Conservation (phyloP, 1,140 invertebrate genomes). For the Gryllus bimaculatus region DNA sequence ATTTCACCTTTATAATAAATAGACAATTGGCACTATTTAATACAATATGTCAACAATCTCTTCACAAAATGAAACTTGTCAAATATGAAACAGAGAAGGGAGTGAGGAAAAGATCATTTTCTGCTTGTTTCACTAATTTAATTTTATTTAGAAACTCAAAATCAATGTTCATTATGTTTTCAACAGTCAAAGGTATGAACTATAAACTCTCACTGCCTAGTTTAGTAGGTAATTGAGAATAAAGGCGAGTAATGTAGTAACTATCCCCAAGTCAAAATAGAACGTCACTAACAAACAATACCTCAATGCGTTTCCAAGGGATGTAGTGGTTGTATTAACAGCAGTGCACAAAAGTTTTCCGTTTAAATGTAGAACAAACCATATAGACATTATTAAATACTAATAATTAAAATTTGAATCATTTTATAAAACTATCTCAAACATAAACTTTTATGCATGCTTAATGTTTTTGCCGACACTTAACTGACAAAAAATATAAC, state of each 20-base stretch:
- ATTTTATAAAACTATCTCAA: too few species aligned
- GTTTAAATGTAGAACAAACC: too few species aligned
- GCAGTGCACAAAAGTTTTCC: too few species aligned
- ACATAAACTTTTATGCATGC: too few species aligned
- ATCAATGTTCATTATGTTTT: neutral
- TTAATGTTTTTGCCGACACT: too few species aligned
- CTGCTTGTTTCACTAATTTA: neutral
- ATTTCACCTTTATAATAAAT: too few species aligned
- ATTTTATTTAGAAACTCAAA: slow-evolving; percentile 2
- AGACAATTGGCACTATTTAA: too few species aligned
- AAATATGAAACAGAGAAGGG: neutral
- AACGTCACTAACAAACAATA: neutral
- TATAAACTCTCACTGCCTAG: neutral
- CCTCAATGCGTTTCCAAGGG: neutral
- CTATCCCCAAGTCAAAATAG: neutral
- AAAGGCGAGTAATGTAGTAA: neutral
- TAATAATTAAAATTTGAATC: too few species aligned
- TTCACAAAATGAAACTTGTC: too few species aligned
- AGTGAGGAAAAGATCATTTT: neutral
- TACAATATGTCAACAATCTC: too few species aligned
- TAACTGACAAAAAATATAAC: too few species aligned
- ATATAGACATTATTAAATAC: too few species aligned
- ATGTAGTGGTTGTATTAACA: neutral
- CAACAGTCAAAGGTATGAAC: slow-evolving; percentile 4
- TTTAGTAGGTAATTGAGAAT: neutral